phyloP scores from a whole-genome alignment of 2,797 vertebrate genomes.

The Naso thynnoides region DNA sequence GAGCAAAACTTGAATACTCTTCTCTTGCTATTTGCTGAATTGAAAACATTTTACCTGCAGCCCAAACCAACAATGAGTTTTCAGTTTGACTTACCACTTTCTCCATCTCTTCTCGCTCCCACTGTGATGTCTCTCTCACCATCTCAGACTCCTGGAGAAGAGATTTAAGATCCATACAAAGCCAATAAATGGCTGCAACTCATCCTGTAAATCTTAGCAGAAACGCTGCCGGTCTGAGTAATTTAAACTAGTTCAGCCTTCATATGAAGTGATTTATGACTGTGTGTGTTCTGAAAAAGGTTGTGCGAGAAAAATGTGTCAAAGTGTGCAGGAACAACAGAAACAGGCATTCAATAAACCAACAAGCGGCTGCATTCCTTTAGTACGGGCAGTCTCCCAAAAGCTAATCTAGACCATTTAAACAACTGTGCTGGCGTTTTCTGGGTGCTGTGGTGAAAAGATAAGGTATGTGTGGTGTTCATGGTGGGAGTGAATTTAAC shows the following conservation, averaged over 20 bases:
- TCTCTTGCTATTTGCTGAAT: background rate
- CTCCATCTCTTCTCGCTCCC: slow-evolving; percentile 94
- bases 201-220: slow-evolving; percentile 4
- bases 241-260: background rate
- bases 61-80: slow-evolving; percentile 7
- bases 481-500: slow-evolving; percentile 39
- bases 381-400: slow-evolving; percentile 49
- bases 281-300: background rate
- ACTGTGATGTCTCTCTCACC: slow-evolving; percentile 91
- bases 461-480: slow-evolving; percentile 32
- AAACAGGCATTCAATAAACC: slow-evolving; percentile 25
- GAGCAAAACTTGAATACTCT: background rate
- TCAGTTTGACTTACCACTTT: slow-evolving; percentile 89
- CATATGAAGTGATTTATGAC: background rate
- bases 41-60: slow-evolving; percentile 2
- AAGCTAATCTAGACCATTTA: slow-evolving; percentile 63
- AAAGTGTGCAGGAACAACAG: slow-evolving; percentile 30
- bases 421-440: slow-evolving; percentile 63
- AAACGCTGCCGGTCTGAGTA: background rate
- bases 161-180: slow-evolving; percentile 26
- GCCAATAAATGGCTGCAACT: background rate
- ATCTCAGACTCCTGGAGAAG: slow-evolving; percentile 91
- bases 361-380: slow-evolving; percentile 52
- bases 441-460: slow-evolving; percentile 46
- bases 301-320: background rate